Evolutionary conservation across 1,140 invertebrate genomes (phyloP).

Genomic region (Euschistus heros): DNA sequence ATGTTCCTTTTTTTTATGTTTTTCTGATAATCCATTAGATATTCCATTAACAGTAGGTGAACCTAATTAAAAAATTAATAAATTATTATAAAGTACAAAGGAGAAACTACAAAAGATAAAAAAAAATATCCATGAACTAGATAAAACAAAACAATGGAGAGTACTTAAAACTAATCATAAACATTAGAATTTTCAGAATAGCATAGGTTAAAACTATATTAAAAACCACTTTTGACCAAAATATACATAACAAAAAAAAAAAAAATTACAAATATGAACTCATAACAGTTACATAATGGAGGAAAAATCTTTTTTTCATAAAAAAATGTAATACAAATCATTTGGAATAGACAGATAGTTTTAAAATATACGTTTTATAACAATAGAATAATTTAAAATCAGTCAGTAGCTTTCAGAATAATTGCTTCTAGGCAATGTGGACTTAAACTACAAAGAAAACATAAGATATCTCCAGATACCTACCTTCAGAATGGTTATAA

Average conservation of each 20-base stretch:
- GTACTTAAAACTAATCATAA: background rate
- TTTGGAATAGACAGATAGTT: background rate
- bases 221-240: too few species aligned
- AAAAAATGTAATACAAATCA: background rate
- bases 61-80: background rate
- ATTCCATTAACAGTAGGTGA: conserved; percentile 20
- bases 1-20: conserved; percentile 29
- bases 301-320: background rate
- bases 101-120: too few species aligned
- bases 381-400: background rate
- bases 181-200: background rate
- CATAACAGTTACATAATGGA: background rate
- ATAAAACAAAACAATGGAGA: background rate
- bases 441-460: background rate
- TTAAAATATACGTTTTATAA: background rate
- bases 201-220: too few species aligned
- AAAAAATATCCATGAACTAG: background rate
- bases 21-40: conserved; percentile 18
- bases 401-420: background rate
- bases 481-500: conserved; percentile 22
- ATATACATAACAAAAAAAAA: too few species aligned
- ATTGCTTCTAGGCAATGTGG: background rate
- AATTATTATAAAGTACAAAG: background rate
- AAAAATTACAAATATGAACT: too few species aligned
- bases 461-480: background rate